Conservation (phyloP, 2,797 vertebrate genomes). For the Myioborus melanocephalus region DNA sequence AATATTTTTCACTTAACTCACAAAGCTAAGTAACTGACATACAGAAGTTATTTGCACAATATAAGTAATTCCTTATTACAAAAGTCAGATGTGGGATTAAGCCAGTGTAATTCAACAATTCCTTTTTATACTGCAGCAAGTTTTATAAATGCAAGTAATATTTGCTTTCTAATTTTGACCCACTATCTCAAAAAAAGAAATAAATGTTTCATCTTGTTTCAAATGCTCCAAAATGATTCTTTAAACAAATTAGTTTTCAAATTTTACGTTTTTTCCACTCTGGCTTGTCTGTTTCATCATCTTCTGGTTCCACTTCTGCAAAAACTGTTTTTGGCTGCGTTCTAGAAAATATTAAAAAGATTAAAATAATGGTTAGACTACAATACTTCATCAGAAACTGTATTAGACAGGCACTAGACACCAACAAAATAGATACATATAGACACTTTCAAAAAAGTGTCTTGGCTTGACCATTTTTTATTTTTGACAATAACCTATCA, state of each 20-base stretch:
- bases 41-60: neutral
- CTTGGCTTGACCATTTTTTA: neutral
- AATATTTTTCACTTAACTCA: neutral
- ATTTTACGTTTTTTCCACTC: slow-evolving; percentile 99
- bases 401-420: neutral
- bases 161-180: neutral
- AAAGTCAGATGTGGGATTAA: neutral
- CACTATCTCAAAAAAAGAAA: neutral
- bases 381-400: neutral
- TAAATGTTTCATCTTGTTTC: neutral
- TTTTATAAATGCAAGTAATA: neutral
- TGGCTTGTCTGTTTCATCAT: slow-evolving; percentile 92
- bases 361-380: slow-evolving; percentile 8
- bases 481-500: neutral
- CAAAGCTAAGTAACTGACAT: neutral
- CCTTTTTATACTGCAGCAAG: neutral
- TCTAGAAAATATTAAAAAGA: slow-evolving; percentile 74
- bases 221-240: neutral
- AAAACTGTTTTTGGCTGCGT: slow-evolving; percentile 94
- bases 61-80: neutral
- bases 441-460: neutral
- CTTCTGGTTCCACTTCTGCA: slow-evolving; percentile 90
- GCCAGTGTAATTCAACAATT: neutral
- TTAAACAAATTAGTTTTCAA: slow-evolving; percentile 74
- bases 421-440: neutral